A percentile compares a stretch with the other conserved stretches of the same genome.
These are phyloP conservation scores for Aphrophora alni DNA, from an alignment of 2,888 invertebrate species.

Conservation along the genomic window DNA sequence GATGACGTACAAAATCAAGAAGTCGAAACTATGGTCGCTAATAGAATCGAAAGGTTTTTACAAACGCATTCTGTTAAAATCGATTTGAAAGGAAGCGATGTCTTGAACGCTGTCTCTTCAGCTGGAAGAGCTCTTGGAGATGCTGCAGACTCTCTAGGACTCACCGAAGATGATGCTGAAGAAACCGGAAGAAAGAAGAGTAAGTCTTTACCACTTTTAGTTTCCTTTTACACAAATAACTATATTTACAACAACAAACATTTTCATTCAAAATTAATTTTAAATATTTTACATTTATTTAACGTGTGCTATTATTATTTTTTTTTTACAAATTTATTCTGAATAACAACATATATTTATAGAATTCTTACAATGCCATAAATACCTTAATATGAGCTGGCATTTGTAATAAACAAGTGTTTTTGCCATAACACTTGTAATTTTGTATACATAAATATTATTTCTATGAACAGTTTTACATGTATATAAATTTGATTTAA, in stretches of 20 bases:
- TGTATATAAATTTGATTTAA: no score
- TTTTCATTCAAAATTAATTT: no score
- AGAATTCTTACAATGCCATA: background rate
- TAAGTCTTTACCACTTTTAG: slow-evolving; percentile 57
- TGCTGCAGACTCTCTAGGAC: slow-evolving; percentile 64
- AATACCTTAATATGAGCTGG: background rate
- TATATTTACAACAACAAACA: background rate
- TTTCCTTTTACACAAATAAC: background rate
- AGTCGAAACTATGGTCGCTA: slow-evolving; percentile 68
- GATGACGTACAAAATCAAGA: slow-evolving; percentile 56
- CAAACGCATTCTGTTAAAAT: slow-evolving; percentile 82
- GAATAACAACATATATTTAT: no score
- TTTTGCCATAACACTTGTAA: background rate
- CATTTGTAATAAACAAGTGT: background rate
- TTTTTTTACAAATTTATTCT: background rate
- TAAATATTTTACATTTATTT: background rate
- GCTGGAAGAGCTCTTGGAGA: slow-evolving; percentile 82
- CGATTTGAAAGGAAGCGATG: slow-evolving; percentile 84
- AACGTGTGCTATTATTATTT: no score
- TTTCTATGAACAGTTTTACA: no score
- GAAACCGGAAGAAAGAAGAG: slow-evolving; percentile 77
- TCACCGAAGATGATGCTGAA: slow-evolving; percentile 66
- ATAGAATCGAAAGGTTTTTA: slow-evolving; percentile 76
- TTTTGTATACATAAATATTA: no score
- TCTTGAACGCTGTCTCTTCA: slow-evolving; percentile 78